phyloP scores from a whole-genome alignment of 2,888 invertebrate species.

The Spatulosminthurus flaviceps region DNA sequence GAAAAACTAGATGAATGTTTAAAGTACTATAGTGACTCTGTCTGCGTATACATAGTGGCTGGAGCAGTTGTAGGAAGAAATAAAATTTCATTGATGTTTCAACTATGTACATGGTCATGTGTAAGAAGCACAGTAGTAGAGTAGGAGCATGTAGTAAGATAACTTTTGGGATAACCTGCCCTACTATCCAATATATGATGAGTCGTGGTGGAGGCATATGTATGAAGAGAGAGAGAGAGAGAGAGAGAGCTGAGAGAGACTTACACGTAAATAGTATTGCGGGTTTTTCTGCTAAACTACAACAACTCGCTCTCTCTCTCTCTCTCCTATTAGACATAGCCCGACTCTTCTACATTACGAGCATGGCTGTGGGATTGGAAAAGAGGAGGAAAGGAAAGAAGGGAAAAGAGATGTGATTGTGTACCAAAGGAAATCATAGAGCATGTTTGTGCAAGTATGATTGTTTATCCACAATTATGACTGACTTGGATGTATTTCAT shows the following conservation, averaged over 20 bases:
- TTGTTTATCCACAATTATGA: slow-evolving; percentile 43
- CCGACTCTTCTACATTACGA: too few species aligned
- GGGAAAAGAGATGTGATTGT: neutral
- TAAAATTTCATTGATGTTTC: slow-evolving; percentile 18
- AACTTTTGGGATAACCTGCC: neutral
- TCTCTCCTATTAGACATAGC: too few species aligned
- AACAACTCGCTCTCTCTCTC: too few species aligned
- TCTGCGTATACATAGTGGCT: too few species aligned
- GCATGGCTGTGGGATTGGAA: neutral
- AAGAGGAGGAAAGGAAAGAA: neutral
- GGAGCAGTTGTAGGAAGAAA: neutral
- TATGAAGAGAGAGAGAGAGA: too few species aligned
- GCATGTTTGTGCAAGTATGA: slow-evolving; percentile 21
- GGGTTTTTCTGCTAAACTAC: slow-evolving; percentile 5
- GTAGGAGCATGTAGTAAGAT: neutral
- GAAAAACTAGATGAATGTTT: neutral
- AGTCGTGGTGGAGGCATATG: neutral
- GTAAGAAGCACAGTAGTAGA: neutral
- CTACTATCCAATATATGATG: too few species aligned
- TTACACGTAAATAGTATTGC: neutral
- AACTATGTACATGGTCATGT: neutral
- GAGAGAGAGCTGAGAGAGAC: too few species aligned
- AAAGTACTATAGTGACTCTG: too few species aligned
- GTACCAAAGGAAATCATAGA: neutral
- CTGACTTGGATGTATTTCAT: slow-evolving; percentile 30